A percentile compares a stretch with the other conserved stretches of the same genome.
Evolutionary conservation across 2,888 invertebrate genomes (phyloP).

Genomic region (Orthonychiurus folsomi): DNA sequence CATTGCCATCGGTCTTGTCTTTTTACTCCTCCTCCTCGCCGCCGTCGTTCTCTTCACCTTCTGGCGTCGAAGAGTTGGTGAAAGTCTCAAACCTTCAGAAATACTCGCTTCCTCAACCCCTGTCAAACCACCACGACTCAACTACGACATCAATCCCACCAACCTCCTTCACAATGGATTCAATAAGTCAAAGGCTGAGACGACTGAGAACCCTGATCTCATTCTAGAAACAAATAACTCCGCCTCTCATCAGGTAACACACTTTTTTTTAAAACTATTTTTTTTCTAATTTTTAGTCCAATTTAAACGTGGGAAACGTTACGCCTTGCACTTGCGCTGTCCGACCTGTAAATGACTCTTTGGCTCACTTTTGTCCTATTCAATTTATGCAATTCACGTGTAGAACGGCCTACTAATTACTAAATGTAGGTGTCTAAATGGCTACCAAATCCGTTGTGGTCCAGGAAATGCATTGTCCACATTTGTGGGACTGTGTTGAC

Average conservation of each 20-base stretch:
- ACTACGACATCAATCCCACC: constrained; percentile 36
- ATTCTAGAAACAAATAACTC: constrained; percentile 41
- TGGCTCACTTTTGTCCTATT: too few relatives aligned
- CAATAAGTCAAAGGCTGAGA: constrained; percentile 18
- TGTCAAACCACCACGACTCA: constrained; percentile 39
- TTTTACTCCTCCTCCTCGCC: constrained; percentile 39
- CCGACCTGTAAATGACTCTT: too few relatives aligned
- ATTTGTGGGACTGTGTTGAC: too few relatives aligned
- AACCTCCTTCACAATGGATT: constrained; percentile 3
- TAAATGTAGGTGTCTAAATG: too few relatives aligned
- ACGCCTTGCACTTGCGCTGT: too few relatives aligned
- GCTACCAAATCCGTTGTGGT: too few relatives aligned
- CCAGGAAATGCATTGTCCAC: too few relatives aligned
- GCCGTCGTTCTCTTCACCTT: constrained; percentile 50
- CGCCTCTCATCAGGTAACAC: constrained; percentile 38
- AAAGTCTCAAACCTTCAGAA: constrained; percentile 25
- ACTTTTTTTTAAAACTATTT: too few relatives aligned
- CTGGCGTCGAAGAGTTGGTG: constrained; percentile 15
- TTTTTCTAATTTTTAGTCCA: too few relatives aligned
- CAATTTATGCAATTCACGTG: too few relatives aligned
- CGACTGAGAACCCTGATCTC: constrained; percentile 49
- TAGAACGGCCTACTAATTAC: too few relatives aligned
- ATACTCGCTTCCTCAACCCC: constrained; percentile 38
- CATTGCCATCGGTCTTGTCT: constrained; percentile 45
- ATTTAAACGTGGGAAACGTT: too few relatives aligned